Conservation (phyloP, 2,888 invertebrate species). For the Pyrrhia umbra region DNA sequence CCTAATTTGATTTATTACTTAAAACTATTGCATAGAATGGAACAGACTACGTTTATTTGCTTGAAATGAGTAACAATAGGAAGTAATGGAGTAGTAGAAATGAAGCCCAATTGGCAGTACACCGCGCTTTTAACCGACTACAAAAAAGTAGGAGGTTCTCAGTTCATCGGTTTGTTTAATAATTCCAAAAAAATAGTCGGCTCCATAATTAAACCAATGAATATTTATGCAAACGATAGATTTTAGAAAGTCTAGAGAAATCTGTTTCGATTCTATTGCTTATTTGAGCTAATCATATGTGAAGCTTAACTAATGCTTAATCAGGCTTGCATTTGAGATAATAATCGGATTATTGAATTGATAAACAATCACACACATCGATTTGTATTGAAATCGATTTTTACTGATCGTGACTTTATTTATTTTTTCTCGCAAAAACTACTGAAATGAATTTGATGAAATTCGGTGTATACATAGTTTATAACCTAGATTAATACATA, state of each 20-base stretch:
- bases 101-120: neutral
- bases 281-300: constrained; percentile 21
- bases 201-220: constrained; percentile 3
- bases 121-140: neutral
- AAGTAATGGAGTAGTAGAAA: no score
- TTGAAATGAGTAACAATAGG: no score
- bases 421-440: no score
- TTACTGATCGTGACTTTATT: neutral
- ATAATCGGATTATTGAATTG: constrained; percentile 18
- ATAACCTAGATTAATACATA: no score
- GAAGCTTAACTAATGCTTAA: constrained; percentile 35
- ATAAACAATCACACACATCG: neutral
- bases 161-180: no score
- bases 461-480: no score
- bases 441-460: no score
- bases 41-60: no score
- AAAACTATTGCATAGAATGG: no score
- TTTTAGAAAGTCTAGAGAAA: constrained; percentile 24
- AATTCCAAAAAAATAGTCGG: neutral
- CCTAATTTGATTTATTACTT: no score
- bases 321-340: constrained; percentile 19
- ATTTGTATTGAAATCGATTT: constrained; percentile 12
- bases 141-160: no score
- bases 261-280: constrained; percentile 9
- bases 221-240: constrained; percentile 15